Base-by-base conservation (phyloP, 2,888 invertebrate genomes). In the Alviniconcha strummeri region DNA sequence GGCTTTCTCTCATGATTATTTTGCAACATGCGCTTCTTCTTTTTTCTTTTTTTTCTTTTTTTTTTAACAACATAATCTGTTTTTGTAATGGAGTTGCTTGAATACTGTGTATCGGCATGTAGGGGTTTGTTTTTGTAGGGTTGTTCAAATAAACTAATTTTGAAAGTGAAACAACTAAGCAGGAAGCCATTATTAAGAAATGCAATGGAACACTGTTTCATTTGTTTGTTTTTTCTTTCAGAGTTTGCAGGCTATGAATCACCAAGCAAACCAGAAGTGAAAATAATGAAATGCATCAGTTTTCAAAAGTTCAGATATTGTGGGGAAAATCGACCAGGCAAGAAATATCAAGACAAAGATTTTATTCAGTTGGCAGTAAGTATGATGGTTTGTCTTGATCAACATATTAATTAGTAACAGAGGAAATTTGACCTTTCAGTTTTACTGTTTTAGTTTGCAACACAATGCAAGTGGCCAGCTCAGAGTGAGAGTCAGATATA, bases 281-380 rank as follows among this genome's bases (percentile, higher is more conserved):
- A 85, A 67, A 86, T 87, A 15, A 60, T 78, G 13, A 82, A 79
- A n/a, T 85, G 85, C 74, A 85, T 87, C 55, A 79, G 85, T 60
- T 86, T 77, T 57, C 87, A 87, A 69, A 85, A 85, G 64, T 87
- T 87, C 72, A 75, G 87, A 15, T 87, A 85, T 75, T 84, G 85
- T 64, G 84, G 82, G 6, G 87, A 87, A 75, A 86, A 87, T 54
- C 72, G 87, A 74, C 83, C 85, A 36, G 86, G 85, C 17, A 86
- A 84, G 79, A 87, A 86, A 52, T 84, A 83, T n/a, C 85, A 85
- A 19, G 87, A 87, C 52, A 85, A 86, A 57, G 85, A 84, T 19
- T 85, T 87, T 55, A 75, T 87, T 81, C 72, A 80, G 19, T 56
- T 87, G 5, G 81, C 83, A 82, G 86, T 87, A 80, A 56, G 77